Percentiles rank a stretch among this genome's conserved stretches.
Evolutionary conservation across 2,888 invertebrate genomes (phyloP).

Genomic region (Rhorus exstirpatorius): DNA sequence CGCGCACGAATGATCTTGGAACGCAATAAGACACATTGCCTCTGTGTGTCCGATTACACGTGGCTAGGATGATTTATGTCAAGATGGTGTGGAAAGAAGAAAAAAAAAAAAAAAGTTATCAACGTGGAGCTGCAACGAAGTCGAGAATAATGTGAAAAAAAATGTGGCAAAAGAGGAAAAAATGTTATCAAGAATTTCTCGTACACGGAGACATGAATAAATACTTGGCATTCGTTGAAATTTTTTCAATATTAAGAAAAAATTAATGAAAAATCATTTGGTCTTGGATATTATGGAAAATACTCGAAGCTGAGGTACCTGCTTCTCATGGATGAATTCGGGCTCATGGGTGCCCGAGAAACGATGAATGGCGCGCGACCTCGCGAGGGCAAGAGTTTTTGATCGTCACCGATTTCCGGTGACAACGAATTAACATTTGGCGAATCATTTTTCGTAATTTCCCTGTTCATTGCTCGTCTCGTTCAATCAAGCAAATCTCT

Average conservation of each 20-base stretch:
- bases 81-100: slow-evolving; percentile 28
- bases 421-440: slow-evolving; percentile 65
- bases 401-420: slow-evolving; percentile 77
- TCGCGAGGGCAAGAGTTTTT: slow-evolving; percentile 76
- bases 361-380: slow-evolving; percentile 76
- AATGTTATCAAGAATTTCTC: too few relatives aligned
- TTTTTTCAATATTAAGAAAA: neutral
- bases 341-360: slow-evolving; percentile 73
- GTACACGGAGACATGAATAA: too few relatives aligned
- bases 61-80: slow-evolving; percentile 58
- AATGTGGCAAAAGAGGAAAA: too few relatives aligned
- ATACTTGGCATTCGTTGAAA: too few relatives aligned
- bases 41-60: slow-evolving; percentile 37
- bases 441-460: slow-evolving; percentile 62
- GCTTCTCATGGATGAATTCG: slow-evolving; percentile 78
- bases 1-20: slow-evolving; percentile 47
- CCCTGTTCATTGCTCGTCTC: slow-evolving; percentile 74
- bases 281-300: too few relatives aligned
- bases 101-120: too few relatives aligned
- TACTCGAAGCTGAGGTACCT: slow-evolving; percentile 74
- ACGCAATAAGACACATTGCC: slow-evolving; percentile 57
- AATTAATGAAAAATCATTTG: too few relatives aligned
- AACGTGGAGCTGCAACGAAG: too few relatives aligned
- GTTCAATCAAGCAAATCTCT: neutral
- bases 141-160: slow-evolving; percentile 8